Evolutionary conservation across 2,113 vertebrate genomes (phyloP), one percentile per base, ranked within the genome.

Genomic region (Trinectes maculatus): DNA sequence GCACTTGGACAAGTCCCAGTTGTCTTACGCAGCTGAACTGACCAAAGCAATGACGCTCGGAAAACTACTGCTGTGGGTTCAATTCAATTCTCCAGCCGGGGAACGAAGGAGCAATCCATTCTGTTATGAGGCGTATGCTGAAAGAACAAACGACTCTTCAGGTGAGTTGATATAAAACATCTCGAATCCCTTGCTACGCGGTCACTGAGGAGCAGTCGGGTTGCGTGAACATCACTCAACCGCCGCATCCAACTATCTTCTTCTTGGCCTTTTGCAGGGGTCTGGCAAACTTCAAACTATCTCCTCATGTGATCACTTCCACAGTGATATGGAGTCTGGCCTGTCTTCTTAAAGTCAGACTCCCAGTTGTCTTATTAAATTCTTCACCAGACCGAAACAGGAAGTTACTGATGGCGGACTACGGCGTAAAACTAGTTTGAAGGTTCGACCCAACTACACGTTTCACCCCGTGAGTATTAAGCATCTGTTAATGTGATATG

Each of bases 281-380:
- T 59, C 22, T 26, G 40, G 52, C 28, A 36, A 44, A 51, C n/a
- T 29, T 60, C 16, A 67, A 77, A 74, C 31, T 34, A 71, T 78
- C 74, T 74, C 53, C 53, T 42, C 18, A 43, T 61, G 51, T 71
- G 73, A 82, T 71, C 55, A 52, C 62, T 46, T 55, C 40, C 26
- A 21, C 24, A 70, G 49, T 55, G 55, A 64, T 49, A 62, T 47
- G 31, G 36, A 72, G 62, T 19, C 58, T 58, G 66, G 37, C 37
- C 55, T n/a, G 43, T 60, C 67, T 63, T 78, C 73, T 85, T 77
- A 54, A n/a, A 66, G 59, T 71, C 60, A 79, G 65, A 77, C 77
- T 86, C 84, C 79, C 79, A 77, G 74, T 69, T 65, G 70, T 80
- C 83, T 71, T 77, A 77, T 87, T 74, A 80, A 80, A 75, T 73